Evolutionary conservation across 2,888 invertebrate species (phyloP).

Genomic region (Eristalis arbustorum): DNA sequence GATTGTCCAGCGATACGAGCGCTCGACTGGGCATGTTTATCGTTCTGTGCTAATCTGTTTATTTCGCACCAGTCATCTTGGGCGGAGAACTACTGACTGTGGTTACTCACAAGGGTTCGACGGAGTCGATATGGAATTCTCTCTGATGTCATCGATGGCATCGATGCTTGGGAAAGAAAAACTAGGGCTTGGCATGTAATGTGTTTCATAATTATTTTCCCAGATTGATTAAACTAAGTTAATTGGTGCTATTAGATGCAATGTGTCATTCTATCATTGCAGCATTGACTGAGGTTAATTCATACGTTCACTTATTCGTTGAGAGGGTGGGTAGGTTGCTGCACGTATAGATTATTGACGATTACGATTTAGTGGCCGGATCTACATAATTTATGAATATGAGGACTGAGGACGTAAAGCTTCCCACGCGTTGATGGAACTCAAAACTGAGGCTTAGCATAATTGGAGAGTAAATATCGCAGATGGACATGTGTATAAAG

Average conservation of each 20-base stretch:
- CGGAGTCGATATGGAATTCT: background rate
- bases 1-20: background rate
- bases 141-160: background rate
- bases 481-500: too few relatives aligned
- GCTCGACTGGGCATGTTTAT: background rate
- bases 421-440: too few relatives aligned
- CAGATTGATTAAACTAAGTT: background rate
- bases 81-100: background rate
- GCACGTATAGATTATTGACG: too few relatives aligned
- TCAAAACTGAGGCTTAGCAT: too few relatives aligned
- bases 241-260: background rate
- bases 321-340: too few relatives aligned
- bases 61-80: background rate
- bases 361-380: too few relatives aligned
- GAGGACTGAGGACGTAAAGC: too few relatives aligned
- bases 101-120: background rate
- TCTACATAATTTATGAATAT: too few relatives aligned
- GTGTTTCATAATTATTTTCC: background rate
- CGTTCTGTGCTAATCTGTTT: background rate
- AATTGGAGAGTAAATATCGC: too few relatives aligned
- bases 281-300: background rate
- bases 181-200: background rate
- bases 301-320: too few relatives aligned
- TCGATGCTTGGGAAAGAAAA: background rate
- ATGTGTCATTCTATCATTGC: background rate